phyloP scores from a whole-genome alignment of 2,113 vertebrate genomes.

The Myiozetetes cayanensis region DNA sequence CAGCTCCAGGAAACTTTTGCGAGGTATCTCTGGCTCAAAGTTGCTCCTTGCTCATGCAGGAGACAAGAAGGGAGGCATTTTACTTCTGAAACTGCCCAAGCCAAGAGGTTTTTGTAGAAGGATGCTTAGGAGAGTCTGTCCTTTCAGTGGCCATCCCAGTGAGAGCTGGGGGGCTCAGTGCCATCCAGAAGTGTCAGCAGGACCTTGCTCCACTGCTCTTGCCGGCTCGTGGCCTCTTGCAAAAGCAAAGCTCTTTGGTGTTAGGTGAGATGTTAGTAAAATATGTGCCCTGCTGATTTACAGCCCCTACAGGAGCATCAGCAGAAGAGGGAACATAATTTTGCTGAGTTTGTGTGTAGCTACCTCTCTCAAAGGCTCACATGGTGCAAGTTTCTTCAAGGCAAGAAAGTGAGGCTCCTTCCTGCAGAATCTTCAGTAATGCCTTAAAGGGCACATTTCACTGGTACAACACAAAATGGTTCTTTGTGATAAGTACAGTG shows the following conservation, averaged over 20 bases:
- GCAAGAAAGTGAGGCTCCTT: not conserved
- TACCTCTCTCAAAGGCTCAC: not conserved
- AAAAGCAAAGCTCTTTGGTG: not conserved
- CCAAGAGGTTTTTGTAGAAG: not conserved
- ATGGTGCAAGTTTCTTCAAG: not conserved
- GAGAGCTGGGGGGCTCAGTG: not conserved
- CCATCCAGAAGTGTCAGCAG: not conserved
- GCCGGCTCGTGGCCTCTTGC: rapidly evolving
- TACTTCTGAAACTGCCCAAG: not conserved
- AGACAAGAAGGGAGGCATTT: not conserved
- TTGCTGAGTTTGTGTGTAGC: not conserved
- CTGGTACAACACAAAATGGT: not conserved
- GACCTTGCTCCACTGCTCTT: not conserved
- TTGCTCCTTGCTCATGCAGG: not conserved
- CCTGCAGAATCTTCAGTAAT: not conserved
- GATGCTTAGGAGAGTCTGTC: not conserved
- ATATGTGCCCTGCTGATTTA: not conserved
- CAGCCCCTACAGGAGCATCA: not conserved
- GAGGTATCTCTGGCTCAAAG: not conserved
- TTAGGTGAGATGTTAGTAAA: not conserved
- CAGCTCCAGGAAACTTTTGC: rapidly evolving
- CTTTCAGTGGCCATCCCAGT: rapidly evolving
- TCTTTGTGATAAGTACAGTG: not conserved
- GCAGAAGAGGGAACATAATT: not conserved
- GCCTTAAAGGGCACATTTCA: not conserved